Evolutionary conservation across 2,888 invertebrate species (phyloP), one percentile per base, ranked within the genome.

Genomic region (Tetheella fluctuosa): DNA sequence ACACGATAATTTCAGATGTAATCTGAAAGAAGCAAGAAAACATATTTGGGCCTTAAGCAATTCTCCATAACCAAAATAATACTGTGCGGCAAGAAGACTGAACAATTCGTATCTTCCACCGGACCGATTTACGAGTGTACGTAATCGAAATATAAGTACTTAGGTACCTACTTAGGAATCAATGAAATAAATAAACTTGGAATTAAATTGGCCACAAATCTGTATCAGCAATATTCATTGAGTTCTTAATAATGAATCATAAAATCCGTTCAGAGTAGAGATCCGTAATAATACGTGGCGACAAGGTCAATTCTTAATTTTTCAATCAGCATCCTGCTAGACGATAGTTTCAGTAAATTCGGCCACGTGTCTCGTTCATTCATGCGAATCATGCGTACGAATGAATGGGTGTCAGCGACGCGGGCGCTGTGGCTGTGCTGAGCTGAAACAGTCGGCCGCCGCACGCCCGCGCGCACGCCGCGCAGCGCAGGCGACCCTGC

Each of bases 351-450:
- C 85, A 87, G 87, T 71, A 15, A 8, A 67, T 65, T 86, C 77
- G 82, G 77, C 78, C 89, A 88, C 89, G 88, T 85, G 88, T 77
- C 71, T 84, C 80, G 81, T 85, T 88, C 91, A 92, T 91, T 92
- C 88, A 91, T 86, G 86, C 80, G 83, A 79, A 75, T 92, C 88
- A 91, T 86, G 86, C 80, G 83, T 80, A 76, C 73, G 85, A 88
- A 82, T 90, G 90, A 91, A 91, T 90, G 90, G 81, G 77, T 55
- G 55, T 20, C 55, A 34, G 54, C 54, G 54, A 30, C 17, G 54
- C 54, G 80, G 77, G 71, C 66, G 70, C 63, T 67, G 71, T 66
- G 67, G 69, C 67, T 58, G 71, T 60, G 61, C 63, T 59, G 59
- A 62, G 67, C 79, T 80, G 83, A 82, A 83, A 83, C 88, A 90